A percentile compares a stretch with the other conserved stretches of the same genome.
These are phyloP conservation scores for Ceratina calcarata DNA, from an alignment of 1,140 invertebrate species.

Conservation along the genomic window DNA sequence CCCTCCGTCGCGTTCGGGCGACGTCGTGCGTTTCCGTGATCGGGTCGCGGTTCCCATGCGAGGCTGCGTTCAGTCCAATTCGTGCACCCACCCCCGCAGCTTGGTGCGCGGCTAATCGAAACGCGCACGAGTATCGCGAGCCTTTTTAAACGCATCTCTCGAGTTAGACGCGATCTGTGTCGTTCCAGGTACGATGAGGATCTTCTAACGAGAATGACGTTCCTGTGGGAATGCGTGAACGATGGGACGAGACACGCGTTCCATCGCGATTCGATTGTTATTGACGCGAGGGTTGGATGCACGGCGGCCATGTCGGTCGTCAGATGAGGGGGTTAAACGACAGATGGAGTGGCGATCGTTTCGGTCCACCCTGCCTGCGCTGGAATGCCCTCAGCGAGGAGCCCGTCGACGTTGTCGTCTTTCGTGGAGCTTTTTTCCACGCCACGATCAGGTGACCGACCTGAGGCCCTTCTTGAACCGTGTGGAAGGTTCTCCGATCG, in stretches of 20 bases:
- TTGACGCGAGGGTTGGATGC: slow-evolving; percentile 65
- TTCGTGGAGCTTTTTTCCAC: slow-evolving; percentile 55
- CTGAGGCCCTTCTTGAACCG: not conserved
- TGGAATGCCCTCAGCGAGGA: slow-evolving; percentile 64
- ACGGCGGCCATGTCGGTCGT: slow-evolving; percentile 63
- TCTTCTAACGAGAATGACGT: not conserved
- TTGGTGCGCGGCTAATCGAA: slow-evolving; percentile 41
- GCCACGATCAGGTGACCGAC: slow-evolving; percentile 49
- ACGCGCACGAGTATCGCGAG: slow-evolving; percentile 8
- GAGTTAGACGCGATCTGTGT: not conserved
- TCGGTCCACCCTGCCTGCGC: slow-evolving; percentile 71
- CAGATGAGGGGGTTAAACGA: slow-evolving; percentile 50
- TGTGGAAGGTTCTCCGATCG: too few species aligned
- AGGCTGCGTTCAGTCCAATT: slow-evolving; percentile 71
- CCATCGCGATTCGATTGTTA: slow-evolving; percentile 51
- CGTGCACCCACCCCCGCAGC: slow-evolving; percentile 71
- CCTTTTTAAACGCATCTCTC: not conserved
- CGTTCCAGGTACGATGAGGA: not conserved
- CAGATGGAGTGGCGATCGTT: slow-evolving; percentile 69
- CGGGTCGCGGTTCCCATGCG: slow-evolving; percentile 62
- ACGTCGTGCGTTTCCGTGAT: slow-evolving; percentile 57
- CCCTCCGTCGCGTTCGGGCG: slow-evolving; percentile 31
- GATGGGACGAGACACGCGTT: not conserved
- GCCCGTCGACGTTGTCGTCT: slow-evolving; percentile 55
- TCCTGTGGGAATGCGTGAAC: not conserved